Conservation (phyloP, 2,888 invertebrate genomes). For the Lysandra coridon region DNA sequence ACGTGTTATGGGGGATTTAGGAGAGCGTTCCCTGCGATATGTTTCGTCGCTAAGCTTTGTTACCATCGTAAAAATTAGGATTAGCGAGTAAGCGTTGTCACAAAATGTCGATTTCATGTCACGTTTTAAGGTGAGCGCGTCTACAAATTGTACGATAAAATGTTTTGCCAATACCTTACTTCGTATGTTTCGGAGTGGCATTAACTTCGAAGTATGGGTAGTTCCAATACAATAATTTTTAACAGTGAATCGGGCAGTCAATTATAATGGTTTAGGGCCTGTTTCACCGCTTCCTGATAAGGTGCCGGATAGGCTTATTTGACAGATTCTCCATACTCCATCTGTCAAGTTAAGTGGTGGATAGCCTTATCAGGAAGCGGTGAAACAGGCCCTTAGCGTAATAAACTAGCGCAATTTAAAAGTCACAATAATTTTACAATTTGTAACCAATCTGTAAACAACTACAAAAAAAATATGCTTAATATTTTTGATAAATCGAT, state of each 20-base stretch:
- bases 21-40: constrained; percentile 49
- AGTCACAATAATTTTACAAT: too few relatives aligned
- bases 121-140: constrained; percentile 12
- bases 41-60: constrained; percentile 21
- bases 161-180: not conserved
- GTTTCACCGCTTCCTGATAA: too few relatives aligned
- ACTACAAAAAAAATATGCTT: too few relatives aligned
- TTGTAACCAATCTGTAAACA: too few relatives aligned
- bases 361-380: too few relatives aligned
- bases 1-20: constrained; percentile 45
- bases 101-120: constrained; percentile 20
- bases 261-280: too few relatives aligned
- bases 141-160: constrained; percentile 6
- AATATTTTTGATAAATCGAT: too few relatives aligned
- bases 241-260: not conserved
- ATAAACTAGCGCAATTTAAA: not conserved
- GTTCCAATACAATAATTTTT: not conserved
- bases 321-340: too few relatives aligned
- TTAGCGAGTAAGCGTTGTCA: constrained; percentile 28
- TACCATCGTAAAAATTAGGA: constrained; percentile 25
- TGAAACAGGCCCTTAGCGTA: not conserved
- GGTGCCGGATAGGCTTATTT: too few relatives aligned
- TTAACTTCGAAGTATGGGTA: not conserved
- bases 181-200: not conserved
- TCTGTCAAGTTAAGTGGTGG: too few relatives aligned